Conservation (phyloP, 2,797 vertebrate genomes). For the Falco berigora region DNA sequence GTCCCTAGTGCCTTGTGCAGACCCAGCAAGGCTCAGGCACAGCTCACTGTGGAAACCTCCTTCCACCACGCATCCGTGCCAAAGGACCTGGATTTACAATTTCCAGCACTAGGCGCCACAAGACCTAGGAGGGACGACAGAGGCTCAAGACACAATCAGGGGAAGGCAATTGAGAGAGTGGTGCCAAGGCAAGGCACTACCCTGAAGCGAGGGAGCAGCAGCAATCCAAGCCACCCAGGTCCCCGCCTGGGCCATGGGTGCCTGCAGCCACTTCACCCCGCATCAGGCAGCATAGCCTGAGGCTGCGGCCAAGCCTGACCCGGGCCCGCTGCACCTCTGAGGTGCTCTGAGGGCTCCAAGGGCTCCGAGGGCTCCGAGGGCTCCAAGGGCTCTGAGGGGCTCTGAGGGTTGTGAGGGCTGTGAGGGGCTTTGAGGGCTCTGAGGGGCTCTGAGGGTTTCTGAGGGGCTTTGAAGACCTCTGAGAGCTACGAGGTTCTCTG, state of each 20-base stretch:
- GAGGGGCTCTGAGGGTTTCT: too few relatives aligned
- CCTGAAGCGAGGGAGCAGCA: background rate
- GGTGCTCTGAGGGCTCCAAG: too few relatives aligned
- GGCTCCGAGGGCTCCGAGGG: too few relatives aligned
- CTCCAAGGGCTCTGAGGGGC: too few relatives aligned
- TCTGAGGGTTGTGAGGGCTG: too few relatives aligned
- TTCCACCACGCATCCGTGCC: background rate
- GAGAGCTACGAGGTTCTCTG: too few relatives aligned
- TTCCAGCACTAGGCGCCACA: constrained; percentile 39
- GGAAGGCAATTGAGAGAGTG: background rate
- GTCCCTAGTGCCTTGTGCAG: background rate
- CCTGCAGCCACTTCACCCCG: background rate
- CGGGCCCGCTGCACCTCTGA: too few relatives aligned
- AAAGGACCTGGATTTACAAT: constrained; percentile 39
- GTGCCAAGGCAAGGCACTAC: background rate
- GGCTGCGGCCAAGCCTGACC: too few relatives aligned
- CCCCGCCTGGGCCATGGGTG: background rate
- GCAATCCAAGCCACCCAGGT: too few relatives aligned
- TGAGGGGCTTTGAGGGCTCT: too few relatives aligned
- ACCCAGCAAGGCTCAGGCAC: background rate
- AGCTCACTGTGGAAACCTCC: background rate
- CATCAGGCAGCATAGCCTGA: background rate
- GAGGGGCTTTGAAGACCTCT: too few relatives aligned
- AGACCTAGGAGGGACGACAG: background rate
- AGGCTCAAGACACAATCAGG: background rate